phyloP scores from a whole-genome alignment of 2,888 invertebrate genomes.

The Cephus runcator region DNA sequence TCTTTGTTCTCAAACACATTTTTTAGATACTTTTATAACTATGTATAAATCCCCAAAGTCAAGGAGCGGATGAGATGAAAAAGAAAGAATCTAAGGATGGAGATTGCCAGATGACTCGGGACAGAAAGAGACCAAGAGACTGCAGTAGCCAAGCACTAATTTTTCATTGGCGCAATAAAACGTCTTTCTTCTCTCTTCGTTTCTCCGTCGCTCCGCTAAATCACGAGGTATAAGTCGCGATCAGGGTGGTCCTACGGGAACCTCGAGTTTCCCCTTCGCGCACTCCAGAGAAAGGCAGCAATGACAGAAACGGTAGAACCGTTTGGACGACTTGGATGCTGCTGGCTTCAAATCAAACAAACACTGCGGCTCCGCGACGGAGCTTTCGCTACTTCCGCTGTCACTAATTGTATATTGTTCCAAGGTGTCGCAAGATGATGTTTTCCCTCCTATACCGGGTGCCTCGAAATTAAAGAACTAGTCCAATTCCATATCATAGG shows the following conservation, averaged over 20 bases:
- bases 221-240: slow-evolving; percentile 31
- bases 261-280: slow-evolving; percentile 23
- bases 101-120: not conserved
- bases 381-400: slow-evolving; percentile 29
- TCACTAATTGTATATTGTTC: slow-evolving; percentile 31
- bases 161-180: slow-evolving; percentile 33
- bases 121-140: slow-evolving; percentile 14
- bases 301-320: slow-evolving; percentile 13
- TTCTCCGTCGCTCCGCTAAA: slow-evolving; percentile 24
- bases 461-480: not conserved
- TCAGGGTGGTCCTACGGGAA: slow-evolving; percentile 36
- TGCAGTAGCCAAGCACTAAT: slow-evolving; percentile 18
- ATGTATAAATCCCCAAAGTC: not conserved
- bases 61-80: not conserved
- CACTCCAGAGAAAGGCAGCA: slow-evolving; percentile 12
- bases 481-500: not conserved
- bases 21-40: not conserved
- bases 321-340: slow-evolving; percentile 1
- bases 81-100: not conserved
- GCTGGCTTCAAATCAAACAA: slow-evolving; percentile 21
- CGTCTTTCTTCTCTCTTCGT: slow-evolving; percentile 15
- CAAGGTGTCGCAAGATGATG: slow-evolving; percentile 8
- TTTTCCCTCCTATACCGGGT: not conserved
- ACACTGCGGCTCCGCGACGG: slow-evolving; percentile 9
- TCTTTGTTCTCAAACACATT: not conserved